A percentile compares a stretch with the other conserved stretches of the same genome.
Conservation (phyloP, 2,113 vertebrate species). For the Phyllopteryx taeniolatus region DNA sequence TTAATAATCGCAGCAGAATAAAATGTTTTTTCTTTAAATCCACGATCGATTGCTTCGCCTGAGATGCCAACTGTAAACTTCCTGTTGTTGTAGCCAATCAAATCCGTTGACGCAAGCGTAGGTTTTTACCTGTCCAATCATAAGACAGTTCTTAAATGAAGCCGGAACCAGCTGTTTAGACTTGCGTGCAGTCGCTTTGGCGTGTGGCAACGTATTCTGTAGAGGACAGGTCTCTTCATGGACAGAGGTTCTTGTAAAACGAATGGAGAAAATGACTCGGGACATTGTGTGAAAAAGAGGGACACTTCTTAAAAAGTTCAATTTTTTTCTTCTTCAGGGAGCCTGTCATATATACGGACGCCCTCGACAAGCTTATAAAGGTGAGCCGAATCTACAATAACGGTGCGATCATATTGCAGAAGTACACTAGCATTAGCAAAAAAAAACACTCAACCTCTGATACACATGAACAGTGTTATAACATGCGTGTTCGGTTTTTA, state of each 20-base stretch:
- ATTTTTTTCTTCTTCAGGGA: not conserved
- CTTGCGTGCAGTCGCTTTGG: slow-evolving; percentile 9
- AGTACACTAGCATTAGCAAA: slow-evolving; percentile 46
- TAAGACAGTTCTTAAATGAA: slow-evolving; percentile 9
- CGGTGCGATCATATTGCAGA: not conserved
- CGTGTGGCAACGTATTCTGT: slow-evolving; percentile 30
- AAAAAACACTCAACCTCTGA: not conserved
- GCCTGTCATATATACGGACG: not conserved
- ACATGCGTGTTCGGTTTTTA: not conserved
- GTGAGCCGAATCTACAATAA: slow-evolving; percentile 34
- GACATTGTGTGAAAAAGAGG: not conserved
- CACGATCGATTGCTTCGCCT: slow-evolving; percentile 32
- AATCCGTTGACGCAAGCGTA: not conserved
- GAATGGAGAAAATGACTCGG: slow-evolving; percentile 41
- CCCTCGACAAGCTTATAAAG: slow-evolving; percentile 12
- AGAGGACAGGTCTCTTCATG: not conserved
- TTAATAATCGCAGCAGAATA: not conserved
- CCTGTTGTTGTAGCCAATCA: slow-evolving; percentile 47
- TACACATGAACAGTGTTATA: not conserved
- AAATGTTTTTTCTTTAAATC: not conserved
- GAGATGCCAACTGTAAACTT: not conserved
- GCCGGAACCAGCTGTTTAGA: slow-evolving; percentile 46
- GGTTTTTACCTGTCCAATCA: slow-evolving; percentile 47
- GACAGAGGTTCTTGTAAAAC: not conserved
- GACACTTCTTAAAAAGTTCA: not conserved